Evolutionary conservation across 2,797 vertebrate species (phyloP).

Genomic region (Lophius americanus): DNA sequence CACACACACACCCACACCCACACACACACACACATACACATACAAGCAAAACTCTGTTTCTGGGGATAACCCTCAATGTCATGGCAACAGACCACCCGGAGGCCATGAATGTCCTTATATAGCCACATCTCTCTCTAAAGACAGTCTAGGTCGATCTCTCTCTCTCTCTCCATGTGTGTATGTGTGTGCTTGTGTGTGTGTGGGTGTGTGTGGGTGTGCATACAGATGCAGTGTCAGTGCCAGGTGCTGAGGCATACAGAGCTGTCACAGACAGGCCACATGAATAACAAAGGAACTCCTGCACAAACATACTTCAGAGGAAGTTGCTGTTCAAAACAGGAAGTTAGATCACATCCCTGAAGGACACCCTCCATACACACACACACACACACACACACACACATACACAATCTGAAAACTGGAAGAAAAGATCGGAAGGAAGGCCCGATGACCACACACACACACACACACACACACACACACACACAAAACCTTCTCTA

Average conservation of each 20-base stretch:
- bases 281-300: slow-evolving; percentile 62
- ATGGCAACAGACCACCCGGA: slow-evolving; percentile 70
- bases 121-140: slow-evolving; percentile 64
- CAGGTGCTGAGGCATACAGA: slow-evolving; percentile 77
- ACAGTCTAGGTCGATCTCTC: slow-evolving; percentile 41
- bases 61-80: slow-evolving; percentile 72
- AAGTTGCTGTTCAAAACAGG: slow-evolving; percentile 74
- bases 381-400: slow-evolving; percentile 12
- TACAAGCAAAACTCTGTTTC: slow-evolving; percentile 51
- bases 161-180: neutral
- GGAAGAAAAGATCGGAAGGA: slow-evolving; percentile 60
- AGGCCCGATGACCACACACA: slow-evolving; percentile 16
- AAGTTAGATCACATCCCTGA: slow-evolving; percentile 59
- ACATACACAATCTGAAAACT: slow-evolving; percentile 25
- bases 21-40: slow-evolving; percentile 26
- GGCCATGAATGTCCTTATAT: slow-evolving; percentile 76
- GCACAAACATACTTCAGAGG: slow-evolving; percentile 52
- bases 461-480: slow-evolving; percentile 2
- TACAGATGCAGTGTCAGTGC: slow-evolving; percentile 67
- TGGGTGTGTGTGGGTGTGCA: slow-evolving; percentile 33
- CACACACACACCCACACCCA: neutral
- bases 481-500: slow-evolving; percentile 9
- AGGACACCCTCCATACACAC: slow-evolving; percentile 33
- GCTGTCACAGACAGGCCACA: slow-evolving; percentile 79
- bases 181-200: slow-evolving; percentile 24